Evolutionary conservation across 1,140 invertebrate genomes (phyloP).

Genomic region (Lasaia peninsularis): DNA sequence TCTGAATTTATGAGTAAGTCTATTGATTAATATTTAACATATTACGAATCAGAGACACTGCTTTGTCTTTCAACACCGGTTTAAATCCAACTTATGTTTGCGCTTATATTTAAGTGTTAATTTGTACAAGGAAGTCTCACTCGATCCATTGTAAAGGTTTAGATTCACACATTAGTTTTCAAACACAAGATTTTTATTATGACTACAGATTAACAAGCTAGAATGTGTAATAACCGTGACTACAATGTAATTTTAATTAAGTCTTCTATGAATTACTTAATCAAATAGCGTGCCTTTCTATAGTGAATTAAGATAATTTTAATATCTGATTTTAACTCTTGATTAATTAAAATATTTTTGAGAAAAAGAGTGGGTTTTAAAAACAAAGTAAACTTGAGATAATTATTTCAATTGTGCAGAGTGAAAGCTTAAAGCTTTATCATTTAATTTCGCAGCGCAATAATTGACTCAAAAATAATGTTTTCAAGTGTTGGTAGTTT

Average conservation of each 20-base stretch:
- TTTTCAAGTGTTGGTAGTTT: too few species aligned
- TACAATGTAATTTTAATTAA: background rate
- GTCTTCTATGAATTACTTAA: background rate
- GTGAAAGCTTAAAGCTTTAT: too few species aligned
- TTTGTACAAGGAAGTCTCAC: constrained; percentile 2
- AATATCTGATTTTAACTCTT: background rate
- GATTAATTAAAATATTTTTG: background rate
- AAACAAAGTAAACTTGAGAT: background rate
- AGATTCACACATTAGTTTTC: background rate
- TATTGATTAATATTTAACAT: background rate
- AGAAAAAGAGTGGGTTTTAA: background rate
- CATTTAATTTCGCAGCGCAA: too few species aligned
- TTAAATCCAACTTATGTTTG: background rate
- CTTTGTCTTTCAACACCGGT: background rate
- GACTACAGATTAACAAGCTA: background rate
- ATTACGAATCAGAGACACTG: background rate
- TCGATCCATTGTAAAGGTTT: background rate
- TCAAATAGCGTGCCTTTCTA: background rate
- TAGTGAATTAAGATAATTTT: constrained; percentile 11
- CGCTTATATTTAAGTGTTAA: background rate
- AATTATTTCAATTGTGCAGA: too few species aligned
- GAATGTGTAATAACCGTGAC: background rate
- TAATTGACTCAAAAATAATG: too few species aligned
- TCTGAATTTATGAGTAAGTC: too few species aligned
- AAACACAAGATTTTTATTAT: background rate